Conservation (phyloP, 92 coral and sea anemone species). For the Zoanthus gigantus region DNA sequence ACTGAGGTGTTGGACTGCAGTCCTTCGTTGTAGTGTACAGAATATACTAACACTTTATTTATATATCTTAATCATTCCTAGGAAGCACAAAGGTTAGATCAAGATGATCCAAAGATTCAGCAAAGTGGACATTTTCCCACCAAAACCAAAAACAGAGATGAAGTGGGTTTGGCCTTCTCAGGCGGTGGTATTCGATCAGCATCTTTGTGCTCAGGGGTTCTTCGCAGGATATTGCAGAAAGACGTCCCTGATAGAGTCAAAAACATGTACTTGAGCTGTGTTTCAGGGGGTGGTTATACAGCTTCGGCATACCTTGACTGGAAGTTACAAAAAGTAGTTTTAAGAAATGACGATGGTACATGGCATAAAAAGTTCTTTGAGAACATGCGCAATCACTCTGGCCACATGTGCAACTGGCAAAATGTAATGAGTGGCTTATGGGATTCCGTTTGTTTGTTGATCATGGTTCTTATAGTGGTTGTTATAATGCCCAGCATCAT, state of each 20-base stretch:
- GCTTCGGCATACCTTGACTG: constrained; percentile 78
- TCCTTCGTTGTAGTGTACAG: neutral
- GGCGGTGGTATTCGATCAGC: constrained; percentile 41
- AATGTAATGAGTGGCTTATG: constrained; percentile 45
- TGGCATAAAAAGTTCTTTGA: constrained; percentile 57
- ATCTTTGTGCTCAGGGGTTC: constrained; percentile 34
- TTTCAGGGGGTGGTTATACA: constrained; percentile 67
- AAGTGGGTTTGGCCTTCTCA: constrained; percentile 29
- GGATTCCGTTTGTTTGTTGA: constrained; percentile 42
- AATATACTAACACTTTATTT: neutral
- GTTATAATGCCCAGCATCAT: constrained; percentile 45
- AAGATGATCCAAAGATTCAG: neutral
- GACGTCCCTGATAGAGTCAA: constrained; percentile 2
- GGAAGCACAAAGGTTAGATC: neutral
- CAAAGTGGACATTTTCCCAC: neutral
- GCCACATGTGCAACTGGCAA: constrained; percentile 69
- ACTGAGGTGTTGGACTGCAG: no score
- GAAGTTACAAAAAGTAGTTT: constrained; percentile 57
- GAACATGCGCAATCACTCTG: constrained; percentile 63
- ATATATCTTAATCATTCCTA: neutral
- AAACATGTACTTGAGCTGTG: constrained; percentile 30
- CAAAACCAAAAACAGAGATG: neutral
- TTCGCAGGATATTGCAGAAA: constrained; percentile 47
- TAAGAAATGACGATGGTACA: neutral
- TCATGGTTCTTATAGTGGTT: constrained; percentile 45